Conservation (phyloP, 2,113 vertebrate species). For the Bostrychus sinensis region DNA sequence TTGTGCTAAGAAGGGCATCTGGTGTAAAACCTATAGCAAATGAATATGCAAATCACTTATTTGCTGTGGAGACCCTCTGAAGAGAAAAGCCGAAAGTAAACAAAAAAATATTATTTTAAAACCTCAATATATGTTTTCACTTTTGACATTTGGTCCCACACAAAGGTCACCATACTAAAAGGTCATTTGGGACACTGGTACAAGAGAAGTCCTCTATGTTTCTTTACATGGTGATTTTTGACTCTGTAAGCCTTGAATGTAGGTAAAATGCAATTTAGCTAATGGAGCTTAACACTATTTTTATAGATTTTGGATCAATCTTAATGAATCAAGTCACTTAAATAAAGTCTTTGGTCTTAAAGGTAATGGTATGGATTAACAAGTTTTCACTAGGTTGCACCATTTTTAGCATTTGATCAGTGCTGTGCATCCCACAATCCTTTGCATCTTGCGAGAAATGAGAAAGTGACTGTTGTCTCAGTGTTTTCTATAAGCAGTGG, state of each 20-base stretch:
- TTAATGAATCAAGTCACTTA: slow-evolving; percentile 21
- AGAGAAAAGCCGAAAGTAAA: background rate
- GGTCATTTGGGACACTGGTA: slow-evolving; percentile 35
- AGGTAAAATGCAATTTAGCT: slow-evolving; percentile 40
- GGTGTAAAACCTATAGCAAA: too few relatives aligned
- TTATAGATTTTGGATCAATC: slow-evolving; percentile 45
- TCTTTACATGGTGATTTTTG: slow-evolving; percentile 7
- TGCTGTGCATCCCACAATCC: background rate
- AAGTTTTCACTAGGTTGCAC: background rate
- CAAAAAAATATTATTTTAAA: slow-evolving; percentile 7
- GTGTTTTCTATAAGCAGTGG: slow-evolving; percentile 28
- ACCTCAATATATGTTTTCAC: slow-evolving; percentile 26
- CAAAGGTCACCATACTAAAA: slow-evolving; percentile 43
- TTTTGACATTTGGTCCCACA: slow-evolving; percentile 42
- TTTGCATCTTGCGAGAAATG: background rate
- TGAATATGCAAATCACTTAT: too few relatives aligned
- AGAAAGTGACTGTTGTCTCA: slow-evolving; percentile 21
- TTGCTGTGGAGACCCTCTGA: background rate
- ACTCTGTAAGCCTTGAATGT: slow-evolving; percentile 2
- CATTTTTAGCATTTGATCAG: background rate
- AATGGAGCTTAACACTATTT: slow-evolving; percentile 35
- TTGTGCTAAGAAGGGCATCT: too few relatives aligned
- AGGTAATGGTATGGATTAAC: slow-evolving; percentile 22
- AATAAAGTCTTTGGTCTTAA: background rate
- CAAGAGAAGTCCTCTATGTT: slow-evolving; percentile 6